Evolutionary conservation across 2,797 vertebrate genomes (phyloP).

Genomic region (Avahi laniger): DNA sequence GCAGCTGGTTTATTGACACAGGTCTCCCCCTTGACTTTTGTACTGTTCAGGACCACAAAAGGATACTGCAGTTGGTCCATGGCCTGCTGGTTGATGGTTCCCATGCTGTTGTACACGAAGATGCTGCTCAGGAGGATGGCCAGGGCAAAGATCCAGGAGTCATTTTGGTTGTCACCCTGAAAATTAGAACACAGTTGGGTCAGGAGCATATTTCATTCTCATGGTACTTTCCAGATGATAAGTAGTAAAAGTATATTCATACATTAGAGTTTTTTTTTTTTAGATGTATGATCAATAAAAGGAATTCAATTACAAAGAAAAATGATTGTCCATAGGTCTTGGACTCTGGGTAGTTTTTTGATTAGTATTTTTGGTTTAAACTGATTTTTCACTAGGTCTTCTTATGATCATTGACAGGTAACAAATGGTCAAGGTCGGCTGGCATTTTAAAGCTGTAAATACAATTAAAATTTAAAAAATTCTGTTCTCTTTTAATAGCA

Average conservation of each 20-base stretch:
- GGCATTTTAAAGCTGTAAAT: neutral
- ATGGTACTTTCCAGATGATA: neutral
- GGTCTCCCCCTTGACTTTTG: neutral
- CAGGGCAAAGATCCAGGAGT: conserved; percentile 65
- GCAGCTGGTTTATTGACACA: neutral
- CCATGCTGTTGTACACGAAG: conserved; percentile 70
- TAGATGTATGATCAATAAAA: neutral
- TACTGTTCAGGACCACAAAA: neutral
- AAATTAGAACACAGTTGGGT: neutral
- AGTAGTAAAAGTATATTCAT: neutral
- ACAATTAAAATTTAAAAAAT: neutral
- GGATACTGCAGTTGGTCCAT: conserved; percentile 78
- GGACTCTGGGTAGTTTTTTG: neutral
- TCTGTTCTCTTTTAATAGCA: neutral
- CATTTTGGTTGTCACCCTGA: conserved; percentile 56
- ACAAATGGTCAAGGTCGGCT: neutral
- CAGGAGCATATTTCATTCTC: neutral
- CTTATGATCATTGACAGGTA: neutral
- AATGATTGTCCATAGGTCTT: neutral
- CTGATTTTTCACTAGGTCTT: neutral
- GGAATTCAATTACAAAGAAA: neutral
- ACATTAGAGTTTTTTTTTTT: neutral
- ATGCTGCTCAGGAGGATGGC: conserved; percentile 71
- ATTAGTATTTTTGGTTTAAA: neutral
- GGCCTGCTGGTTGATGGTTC: conserved; percentile 66